Percentiles rank a stretch among this genome's conserved stretches.
These are phyloP conservation scores for Prionace glauca DNA, from an alignment of 2,797 vertebrate species.

Conservation along the genomic window DNA sequence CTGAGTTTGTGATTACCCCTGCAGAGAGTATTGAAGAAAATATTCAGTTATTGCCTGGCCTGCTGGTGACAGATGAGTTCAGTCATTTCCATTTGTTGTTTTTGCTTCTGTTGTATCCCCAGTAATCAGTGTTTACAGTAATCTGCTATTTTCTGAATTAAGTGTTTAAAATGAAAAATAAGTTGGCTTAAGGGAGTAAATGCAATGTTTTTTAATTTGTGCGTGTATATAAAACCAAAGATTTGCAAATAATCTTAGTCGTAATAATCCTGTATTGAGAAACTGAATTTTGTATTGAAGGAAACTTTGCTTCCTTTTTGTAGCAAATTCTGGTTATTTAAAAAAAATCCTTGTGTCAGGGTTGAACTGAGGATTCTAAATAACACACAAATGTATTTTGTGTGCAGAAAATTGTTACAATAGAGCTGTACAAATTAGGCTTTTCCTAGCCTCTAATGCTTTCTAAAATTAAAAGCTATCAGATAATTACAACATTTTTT, in stretches of 20 bases:
- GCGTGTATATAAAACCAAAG: slow-evolving; percentile 13
- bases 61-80: not conserved
- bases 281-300: not conserved
- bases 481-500: not conserved
- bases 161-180: not conserved
- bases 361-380: not conserved
- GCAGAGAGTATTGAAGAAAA: not conserved
- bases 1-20: not conserved
- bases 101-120: slow-evolving; percentile 2
- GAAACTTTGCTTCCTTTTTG: not conserved
- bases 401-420: not conserved
- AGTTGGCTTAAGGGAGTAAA: slow-evolving; percentile 31
- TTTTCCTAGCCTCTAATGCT: not conserved
- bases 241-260: not conserved
- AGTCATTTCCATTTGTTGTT: not conserved
- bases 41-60: not conserved
- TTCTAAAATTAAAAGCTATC: not conserved
- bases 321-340: not conserved
- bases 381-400: not conserved
- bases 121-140: not conserved
- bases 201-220: slow-evolving; percentile 19
- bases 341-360: no score
- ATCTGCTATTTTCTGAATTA: not conserved
- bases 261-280: not conserved
- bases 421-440: not conserved